A percentile compares a stretch with the other conserved stretches of the same genome.
These are phyloP conservation scores for Caenorhabditis doughertyi DNA, from an alignment of 2,888 invertebrate species.

Conservation along the genomic window DNA sequence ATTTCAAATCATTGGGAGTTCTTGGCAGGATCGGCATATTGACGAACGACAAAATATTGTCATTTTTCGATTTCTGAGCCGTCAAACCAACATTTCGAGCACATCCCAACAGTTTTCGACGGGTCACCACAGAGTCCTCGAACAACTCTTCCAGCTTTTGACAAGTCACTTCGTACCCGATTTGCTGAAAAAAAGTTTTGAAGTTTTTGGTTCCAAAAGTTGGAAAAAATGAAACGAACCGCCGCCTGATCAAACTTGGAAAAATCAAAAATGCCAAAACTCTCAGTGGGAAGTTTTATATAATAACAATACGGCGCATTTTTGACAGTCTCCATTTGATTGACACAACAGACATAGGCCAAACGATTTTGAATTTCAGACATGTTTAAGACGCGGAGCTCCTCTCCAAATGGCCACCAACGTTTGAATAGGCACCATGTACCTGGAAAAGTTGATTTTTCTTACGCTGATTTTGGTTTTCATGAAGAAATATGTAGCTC, in stretches of 20 bases:
- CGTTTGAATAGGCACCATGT: conserved; percentile 88
- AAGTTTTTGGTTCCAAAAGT: not conserved
- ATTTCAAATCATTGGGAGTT: not conserved
- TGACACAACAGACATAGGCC: conserved; percentile 97
- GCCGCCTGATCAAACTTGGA: conserved; percentile 49
- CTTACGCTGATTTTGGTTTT: too few relatives aligned
- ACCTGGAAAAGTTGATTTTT: conserved; percentile 1
- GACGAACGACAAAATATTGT: conserved; percentile 37
- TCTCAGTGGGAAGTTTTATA: conserved; percentile 96
- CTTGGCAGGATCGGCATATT: conserved; percentile 19
- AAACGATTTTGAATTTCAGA: conserved; percentile 93
- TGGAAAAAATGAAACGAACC: conserved; percentile 22
- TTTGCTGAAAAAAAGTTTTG: too few relatives aligned
- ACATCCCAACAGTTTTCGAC: conserved; percentile 32
- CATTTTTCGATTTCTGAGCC: conserved; percentile 6
- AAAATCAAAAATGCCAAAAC: conserved; percentile 95
- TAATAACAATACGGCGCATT: conserved; percentile 97
- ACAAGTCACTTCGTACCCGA: conserved; percentile 43
- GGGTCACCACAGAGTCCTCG: conserved; percentile 7
- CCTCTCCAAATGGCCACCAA: conserved; percentile 61
- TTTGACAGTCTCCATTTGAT: conserved; percentile 95
- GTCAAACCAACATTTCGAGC: conserved; percentile 3
- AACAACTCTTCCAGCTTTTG: conserved; percentile 50
- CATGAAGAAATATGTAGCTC: too few relatives aligned
- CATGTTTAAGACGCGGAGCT: conserved; percentile 89